Percentiles rank a stretch among this genome's conserved stretches.
Conservation (phyloP, 2,797 vertebrate genomes). For the Thamnophis elegans region DNA sequence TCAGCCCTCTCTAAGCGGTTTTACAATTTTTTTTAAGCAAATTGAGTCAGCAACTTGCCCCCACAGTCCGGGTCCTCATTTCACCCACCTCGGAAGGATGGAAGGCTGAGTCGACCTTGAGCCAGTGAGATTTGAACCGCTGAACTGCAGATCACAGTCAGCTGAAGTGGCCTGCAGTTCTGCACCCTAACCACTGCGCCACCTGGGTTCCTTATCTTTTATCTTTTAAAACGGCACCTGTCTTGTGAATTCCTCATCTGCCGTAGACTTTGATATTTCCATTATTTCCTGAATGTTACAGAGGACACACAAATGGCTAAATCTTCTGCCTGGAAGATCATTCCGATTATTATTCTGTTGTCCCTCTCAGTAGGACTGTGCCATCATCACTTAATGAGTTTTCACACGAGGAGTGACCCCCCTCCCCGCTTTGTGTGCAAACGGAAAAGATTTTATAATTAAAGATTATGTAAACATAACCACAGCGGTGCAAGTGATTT, state of each 20-base stretch:
- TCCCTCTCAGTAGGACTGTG: not conserved
- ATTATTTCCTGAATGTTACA: not conserved
- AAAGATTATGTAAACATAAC: slow-evolving; percentile 5
- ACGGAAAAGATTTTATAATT: not conserved
- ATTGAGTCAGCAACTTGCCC: too few species aligned
- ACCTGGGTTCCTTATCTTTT: too few species aligned
- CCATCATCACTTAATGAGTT: not conserved
- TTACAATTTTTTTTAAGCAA: too few species aligned
- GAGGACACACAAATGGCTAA: not conserved
- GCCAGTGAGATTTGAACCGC: too few species aligned
- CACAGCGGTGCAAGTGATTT: not conserved
- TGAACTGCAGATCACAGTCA: too few species aligned
- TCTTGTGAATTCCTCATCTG: not conserved
- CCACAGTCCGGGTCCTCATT: too few species aligned
- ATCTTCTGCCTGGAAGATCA: not conserved
- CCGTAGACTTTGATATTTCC: not conserved
- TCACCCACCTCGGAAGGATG: too few species aligned
- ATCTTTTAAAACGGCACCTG: not conserved
- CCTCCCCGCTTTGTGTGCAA: not conserved
- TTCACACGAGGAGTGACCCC: not conserved
- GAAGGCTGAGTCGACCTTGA: too few species aligned
- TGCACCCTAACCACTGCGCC: too few species aligned
- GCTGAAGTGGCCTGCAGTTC: too few species aligned
- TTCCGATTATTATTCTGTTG: rapidly evolving
- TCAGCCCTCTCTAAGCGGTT: too few species aligned